These are phyloP conservation scores for Phthorimaea operculella DNA, from an alignment of 1,140 invertebrate species.

Conservation along the genomic window DNA sequence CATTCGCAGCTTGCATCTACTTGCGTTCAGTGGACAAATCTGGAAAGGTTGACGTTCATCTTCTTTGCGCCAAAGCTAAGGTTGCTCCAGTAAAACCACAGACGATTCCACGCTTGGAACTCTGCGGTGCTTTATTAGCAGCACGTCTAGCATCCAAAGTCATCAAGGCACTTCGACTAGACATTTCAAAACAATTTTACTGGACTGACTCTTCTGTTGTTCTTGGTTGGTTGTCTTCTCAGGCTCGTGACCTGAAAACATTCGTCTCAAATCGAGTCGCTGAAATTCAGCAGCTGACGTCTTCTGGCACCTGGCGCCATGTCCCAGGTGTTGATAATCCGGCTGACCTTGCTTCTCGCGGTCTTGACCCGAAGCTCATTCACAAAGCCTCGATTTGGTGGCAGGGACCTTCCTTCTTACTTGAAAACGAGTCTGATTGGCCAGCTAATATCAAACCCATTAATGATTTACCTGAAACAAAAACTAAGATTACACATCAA, in stretches of 20 bases:
- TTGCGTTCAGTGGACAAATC: slow-evolving; percentile 9
- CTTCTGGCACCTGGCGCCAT: slow-evolving; percentile 8
- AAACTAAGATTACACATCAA: background rate
- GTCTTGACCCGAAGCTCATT: slow-evolving; percentile 3
- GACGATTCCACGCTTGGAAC: slow-evolving; percentile 28
- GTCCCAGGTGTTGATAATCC: slow-evolving; percentile 12
- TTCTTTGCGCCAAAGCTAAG: slow-evolving; percentile 30
- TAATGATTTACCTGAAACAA: slow-evolving; percentile 9
- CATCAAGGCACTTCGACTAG: slow-evolving; percentile 6
- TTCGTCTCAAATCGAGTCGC: slow-evolving; percentile 15
- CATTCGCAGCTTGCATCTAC: slow-evolving; percentile 12
- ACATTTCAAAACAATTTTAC: background rate
- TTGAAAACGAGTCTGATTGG: background rate
- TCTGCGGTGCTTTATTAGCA: slow-evolving; percentile 20
- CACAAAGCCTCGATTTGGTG: slow-evolving; percentile 5
- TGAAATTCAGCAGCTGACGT: slow-evolving; percentile 11
- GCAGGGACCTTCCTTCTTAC: slow-evolving; percentile 6
- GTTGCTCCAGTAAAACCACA: slow-evolving; percentile 35
- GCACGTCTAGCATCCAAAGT: slow-evolving; percentile 7
- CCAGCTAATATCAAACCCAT: background rate
- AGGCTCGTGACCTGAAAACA: slow-evolving; percentile 7
- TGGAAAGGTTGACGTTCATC: slow-evolving; percentile 6
- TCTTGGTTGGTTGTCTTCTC: slow-evolving; percentile 8
- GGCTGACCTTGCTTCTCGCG: slow-evolving; percentile 13
- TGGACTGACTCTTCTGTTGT: slow-evolving; percentile 14